Evolutionary conservation across 2,113 vertebrate species (phyloP), one percentile per base, ranked within the genome.

Genomic region (Podilymbus podiceps): DNA sequence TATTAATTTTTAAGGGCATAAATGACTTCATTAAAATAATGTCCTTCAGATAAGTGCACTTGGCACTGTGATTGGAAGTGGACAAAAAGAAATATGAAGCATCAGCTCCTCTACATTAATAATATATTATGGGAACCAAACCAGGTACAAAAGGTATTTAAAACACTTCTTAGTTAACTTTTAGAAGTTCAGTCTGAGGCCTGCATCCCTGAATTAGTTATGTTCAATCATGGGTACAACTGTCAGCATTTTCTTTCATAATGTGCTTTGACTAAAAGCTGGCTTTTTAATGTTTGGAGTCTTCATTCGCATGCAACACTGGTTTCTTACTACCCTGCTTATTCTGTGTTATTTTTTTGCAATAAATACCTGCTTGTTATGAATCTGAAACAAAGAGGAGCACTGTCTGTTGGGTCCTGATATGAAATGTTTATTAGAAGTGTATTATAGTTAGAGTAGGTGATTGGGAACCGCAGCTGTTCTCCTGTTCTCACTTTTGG

Each of bases 1-100:
- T 95, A 97, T 93, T 97, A 90, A 97, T 96, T 95, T 96, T 97
- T 97, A 97, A 97, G 94, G 91, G 83, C 94, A 95, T 68, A 97
- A 96, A 95, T 94, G 88, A 96, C 96, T 98, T 97, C 95, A 97
- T 97, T 98, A 96, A 94, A 97, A 95, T 94, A 90, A 95, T 76
- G 97, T 97, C 96, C 97, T 98, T 97, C 96, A 97, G 88, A 90
- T 93, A 91, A 95, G 90, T 88, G 58, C 46, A 68, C 79, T 95
- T 93, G 89, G 90, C 84, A 85, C 88, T 83, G 47, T 42, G 77
- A 89, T 53, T 93, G 96, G 83, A 96, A 87, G 92, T 94, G 88
- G 94, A 88, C 89, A 85, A 78, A 69, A 81, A 86, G 85, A 90
- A 87, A 68, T 68, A 64, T 23, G 78, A 95, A 90, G 46, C 76